phyloP scores from a whole-genome alignment of 2,888 invertebrate species.

The Gastrophysa polygoni region DNA sequence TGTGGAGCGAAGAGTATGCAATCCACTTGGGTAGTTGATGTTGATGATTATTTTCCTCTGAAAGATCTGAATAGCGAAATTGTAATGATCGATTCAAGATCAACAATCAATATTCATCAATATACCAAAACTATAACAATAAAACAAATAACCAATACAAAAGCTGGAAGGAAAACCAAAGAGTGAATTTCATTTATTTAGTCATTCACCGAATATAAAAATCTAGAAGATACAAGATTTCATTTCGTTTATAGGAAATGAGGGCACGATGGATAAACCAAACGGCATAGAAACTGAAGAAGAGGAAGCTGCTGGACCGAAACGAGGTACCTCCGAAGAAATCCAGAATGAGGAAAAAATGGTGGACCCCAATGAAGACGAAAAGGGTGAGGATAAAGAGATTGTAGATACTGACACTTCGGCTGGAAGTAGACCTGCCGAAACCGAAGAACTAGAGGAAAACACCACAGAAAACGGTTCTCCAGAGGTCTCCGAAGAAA shows the following conservation, averaged over 20 bases:
- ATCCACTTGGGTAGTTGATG: too few species aligned
- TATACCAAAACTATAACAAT: too few species aligned
- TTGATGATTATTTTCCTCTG: too few species aligned
- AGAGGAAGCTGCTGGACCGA: constrained; percentile 19
- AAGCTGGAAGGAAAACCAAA: too few species aligned
- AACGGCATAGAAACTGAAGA: constrained; percentile 30
- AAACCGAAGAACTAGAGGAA: constrained; percentile 32
- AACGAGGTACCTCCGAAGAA: constrained; percentile 14
- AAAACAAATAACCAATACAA: too few species aligned
- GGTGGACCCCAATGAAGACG: background rate
- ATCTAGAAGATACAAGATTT: background rate
- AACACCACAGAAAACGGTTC: constrained; percentile 27
- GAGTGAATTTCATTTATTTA: too few species aligned
- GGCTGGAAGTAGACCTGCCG: constrained; percentile 30
- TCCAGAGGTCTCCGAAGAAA: constrained; percentile 35
- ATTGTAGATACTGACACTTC: background rate
- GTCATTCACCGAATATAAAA: too few species aligned
- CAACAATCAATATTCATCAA: too few species aligned
- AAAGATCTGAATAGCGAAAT: too few species aligned
- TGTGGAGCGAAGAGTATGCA: too few species aligned
- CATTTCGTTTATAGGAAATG: background rate
- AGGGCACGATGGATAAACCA: background rate
- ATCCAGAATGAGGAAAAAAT: background rate
- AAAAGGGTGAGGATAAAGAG: constrained; percentile 1
- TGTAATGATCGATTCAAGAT: too few species aligned